These are phyloP conservation scores for Sinotaia quadrata DNA, from an alignment of 2,888 invertebrate genomes.

Conservation along the genomic window DNA sequence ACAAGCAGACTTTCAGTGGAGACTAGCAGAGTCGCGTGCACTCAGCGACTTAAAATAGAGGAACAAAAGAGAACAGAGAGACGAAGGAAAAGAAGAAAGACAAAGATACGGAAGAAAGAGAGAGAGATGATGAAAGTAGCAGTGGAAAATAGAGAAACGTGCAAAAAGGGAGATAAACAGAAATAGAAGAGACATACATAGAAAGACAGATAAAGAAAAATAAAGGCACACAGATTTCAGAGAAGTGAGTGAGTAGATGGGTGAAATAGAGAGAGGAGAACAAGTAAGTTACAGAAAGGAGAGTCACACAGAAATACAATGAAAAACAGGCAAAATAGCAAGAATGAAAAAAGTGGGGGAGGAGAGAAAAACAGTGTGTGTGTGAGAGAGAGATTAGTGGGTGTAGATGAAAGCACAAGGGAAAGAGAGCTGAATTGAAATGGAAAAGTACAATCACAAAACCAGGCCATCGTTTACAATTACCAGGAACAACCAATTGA, in stretches of 20 bases:
- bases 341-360: not conserved
- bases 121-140: not conserved
- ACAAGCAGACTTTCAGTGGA: not conserved
- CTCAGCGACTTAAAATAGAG: not conserved
- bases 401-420: not conserved
- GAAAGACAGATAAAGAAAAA: conserved; percentile 5
- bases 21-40: not conserved
- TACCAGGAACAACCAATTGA: too few relatives aligned
- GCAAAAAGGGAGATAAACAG: not conserved
- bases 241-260: not conserved
- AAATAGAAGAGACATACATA: not conserved
- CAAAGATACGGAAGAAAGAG: not conserved
- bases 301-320: not conserved
- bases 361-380: not conserved
- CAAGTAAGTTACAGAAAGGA: not conserved
- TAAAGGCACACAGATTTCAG: not conserved
- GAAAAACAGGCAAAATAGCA: not conserved
- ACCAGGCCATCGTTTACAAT: too few relatives aligned
- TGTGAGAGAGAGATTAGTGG: not conserved
- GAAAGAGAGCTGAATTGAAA: too few relatives aligned
- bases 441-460: too few relatives aligned
- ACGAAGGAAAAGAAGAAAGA: not conserved
- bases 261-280: conserved; percentile 9
- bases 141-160: not conserved
- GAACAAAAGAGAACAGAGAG: not conserved